These are phyloP conservation scores for Opisthocomus hoazin DNA, from an alignment of 2,113 vertebrate species.

Conservation along the genomic window DNA sequence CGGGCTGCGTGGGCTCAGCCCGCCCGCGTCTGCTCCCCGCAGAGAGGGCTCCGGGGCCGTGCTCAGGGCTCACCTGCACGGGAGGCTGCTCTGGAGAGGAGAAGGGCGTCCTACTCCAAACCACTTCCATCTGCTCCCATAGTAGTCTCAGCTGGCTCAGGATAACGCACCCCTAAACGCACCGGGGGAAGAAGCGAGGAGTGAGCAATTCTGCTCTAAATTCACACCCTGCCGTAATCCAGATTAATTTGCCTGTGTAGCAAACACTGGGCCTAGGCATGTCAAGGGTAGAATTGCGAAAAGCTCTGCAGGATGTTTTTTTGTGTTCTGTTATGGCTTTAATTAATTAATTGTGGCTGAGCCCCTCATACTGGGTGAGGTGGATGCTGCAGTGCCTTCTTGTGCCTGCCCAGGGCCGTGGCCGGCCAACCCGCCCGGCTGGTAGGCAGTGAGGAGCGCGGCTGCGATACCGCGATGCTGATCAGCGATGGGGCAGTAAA, in stretches of 20 bases:
- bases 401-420: not conserved
- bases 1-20: not conserved
- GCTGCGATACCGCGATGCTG: fast-evolving
- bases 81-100: not conserved
- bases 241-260: not conserved
- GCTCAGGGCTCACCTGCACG: not conserved
- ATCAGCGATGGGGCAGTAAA: not conserved
- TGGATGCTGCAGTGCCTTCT: fast-evolving
- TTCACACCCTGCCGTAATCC: not conserved
- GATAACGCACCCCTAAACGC: not conserved
- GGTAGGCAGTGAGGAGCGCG: not conserved
- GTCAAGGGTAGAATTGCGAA: not conserved
- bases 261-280: not conserved
- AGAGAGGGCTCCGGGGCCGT: not conserved
- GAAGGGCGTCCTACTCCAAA: not conserved
- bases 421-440: fast-evolving
- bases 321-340: not conserved
- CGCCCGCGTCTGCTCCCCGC: not conserved
- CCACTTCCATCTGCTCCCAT: not conserved
- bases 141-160: not conserved
- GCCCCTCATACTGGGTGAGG: not conserved
- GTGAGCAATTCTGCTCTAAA: not conserved
- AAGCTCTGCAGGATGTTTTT: not conserved
- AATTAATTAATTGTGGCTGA: not conserved
- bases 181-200: not conserved